Evolutionary conservation across 2,113 vertebrate species (phyloP).

Genomic region (Regulus satrapa): DNA sequence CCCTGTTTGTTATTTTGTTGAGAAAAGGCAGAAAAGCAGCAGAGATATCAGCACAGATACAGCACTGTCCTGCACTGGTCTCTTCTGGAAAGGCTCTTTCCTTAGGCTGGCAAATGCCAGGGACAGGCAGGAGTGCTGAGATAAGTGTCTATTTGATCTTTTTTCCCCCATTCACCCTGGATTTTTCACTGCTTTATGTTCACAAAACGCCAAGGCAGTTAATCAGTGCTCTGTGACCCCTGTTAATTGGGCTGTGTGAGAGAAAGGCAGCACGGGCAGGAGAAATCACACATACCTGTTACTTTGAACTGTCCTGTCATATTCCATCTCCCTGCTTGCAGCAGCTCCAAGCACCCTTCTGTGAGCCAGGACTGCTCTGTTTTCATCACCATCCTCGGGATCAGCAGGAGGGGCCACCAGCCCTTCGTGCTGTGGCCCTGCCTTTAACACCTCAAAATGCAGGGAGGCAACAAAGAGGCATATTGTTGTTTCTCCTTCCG

Average conservation of each 20-base stretch:
- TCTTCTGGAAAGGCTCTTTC: constrained; percentile 15
- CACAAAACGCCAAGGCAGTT: constrained; percentile 32
- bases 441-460: neutral
- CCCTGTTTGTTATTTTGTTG: neutral
- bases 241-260: constrained; percentile 41
- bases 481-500: neutral
- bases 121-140: constrained; percentile 5
- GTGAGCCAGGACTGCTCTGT: constrained; percentile 11
- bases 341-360: constrained; percentile 3
- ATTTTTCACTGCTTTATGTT: constrained; percentile 49
- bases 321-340: neutral
- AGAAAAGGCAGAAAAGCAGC: constrained; percentile 27
- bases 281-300: constrained; percentile 50
- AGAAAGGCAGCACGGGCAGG: constrained; percentile 13
- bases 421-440: neutral
- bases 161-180: constrained; percentile 1
- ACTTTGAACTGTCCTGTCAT: constrained; percentile 35
- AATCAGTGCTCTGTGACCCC: constrained; percentile 53
- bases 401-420: neutral
- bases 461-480: neutral
- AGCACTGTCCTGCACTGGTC: neutral
- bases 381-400: neutral
- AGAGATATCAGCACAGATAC: neutral
- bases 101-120: constrained; percentile 28
- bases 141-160: constrained; percentile 59